Percentiles rank a stretch among this genome's conserved stretches.
phyloP scores from a whole-genome alignment of 2,797 vertebrate species.

The Hippoglossus hippoglossus region DNA sequence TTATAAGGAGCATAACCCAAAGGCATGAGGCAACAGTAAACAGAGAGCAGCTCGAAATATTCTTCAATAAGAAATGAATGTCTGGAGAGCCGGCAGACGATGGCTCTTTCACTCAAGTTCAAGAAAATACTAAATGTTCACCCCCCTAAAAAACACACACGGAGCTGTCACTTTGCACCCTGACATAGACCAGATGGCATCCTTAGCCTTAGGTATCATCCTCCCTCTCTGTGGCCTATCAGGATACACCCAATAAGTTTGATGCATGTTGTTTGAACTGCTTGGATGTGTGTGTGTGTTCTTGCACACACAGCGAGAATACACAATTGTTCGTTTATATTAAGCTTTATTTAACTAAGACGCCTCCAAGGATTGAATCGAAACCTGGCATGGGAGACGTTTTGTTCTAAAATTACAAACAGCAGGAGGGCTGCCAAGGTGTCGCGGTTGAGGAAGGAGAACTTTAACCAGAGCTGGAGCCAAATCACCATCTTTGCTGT shows the following conservation, averaged over 20 bases:
- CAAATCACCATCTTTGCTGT: conserved; percentile 24
- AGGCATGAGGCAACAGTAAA: conserved; percentile 20
- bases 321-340: conserved; percentile 44
- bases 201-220: conserved; percentile 33
- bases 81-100: neutral
- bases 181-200: conserved; percentile 61
- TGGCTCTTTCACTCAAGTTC: conserved; percentile 24
- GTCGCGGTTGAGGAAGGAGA: conserved; percentile 36
- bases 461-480: conserved; percentile 16
- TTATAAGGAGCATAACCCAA: conserved; percentile 36
- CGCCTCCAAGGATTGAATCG: conserved; percentile 37
- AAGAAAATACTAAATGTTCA: conserved; percentile 18
- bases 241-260: conserved; percentile 40
- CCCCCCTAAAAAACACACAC: conserved; percentile 13
- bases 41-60: neutral
- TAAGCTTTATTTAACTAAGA: conserved; percentile 61
- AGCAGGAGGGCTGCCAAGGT: conserved; percentile 47
- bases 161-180: conserved; percentile 8
- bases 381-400: conserved; percentile 51
- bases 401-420: conserved; percentile 63
- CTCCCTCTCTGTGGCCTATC: conserved; percentile 48
- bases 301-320: conserved; percentile 16
- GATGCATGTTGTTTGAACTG: conserved; percentile 34
- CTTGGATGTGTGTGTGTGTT: conserved; percentile 18
- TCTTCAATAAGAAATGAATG: neutral